phyloP scores from a whole-genome alignment of 2,888 invertebrate species.

The Philaethria dido region DNA sequence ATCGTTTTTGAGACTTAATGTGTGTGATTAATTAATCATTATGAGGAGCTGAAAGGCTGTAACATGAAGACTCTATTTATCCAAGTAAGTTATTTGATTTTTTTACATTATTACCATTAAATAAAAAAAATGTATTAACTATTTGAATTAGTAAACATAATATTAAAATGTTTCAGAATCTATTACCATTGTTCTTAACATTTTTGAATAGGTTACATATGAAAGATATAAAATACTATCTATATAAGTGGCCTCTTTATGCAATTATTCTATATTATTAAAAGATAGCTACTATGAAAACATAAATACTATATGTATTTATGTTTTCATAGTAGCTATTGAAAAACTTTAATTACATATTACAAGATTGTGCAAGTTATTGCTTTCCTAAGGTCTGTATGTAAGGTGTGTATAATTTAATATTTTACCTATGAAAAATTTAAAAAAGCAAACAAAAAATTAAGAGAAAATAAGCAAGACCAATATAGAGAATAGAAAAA shows the following conservation, averaged over 20 bases:
- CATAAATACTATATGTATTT: too few species aligned
- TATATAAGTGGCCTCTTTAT: not conserved
- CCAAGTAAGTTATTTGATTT: slow-evolving; percentile 5
- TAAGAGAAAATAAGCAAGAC: too few species aligned
- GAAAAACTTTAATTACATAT: too few species aligned
- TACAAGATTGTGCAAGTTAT: too few species aligned
- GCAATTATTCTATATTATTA: not conserved
- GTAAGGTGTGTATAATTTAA: too few species aligned
- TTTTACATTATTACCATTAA: not conserved
- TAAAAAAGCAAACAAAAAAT: too few species aligned
- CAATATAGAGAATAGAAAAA: too few species aligned
- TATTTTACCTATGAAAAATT: too few species aligned
- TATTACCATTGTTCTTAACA: too few species aligned
- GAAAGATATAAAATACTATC: not conserved
- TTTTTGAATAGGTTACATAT: not conserved
- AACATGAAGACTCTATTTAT: not conserved
- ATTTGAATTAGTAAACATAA: not conserved
- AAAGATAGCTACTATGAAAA: not conserved
- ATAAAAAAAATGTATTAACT: not conserved
- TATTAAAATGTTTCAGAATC: not conserved
- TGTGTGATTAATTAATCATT: slow-evolving; percentile 3
- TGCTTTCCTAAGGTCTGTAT: too few species aligned
- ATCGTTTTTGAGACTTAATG: not conserved
- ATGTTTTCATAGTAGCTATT: too few species aligned
- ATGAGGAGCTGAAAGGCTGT: slow-evolving; percentile 11